phyloP scores from a whole-genome alignment of 2,113 vertebrate species.

The Merops nubicus region DNA sequence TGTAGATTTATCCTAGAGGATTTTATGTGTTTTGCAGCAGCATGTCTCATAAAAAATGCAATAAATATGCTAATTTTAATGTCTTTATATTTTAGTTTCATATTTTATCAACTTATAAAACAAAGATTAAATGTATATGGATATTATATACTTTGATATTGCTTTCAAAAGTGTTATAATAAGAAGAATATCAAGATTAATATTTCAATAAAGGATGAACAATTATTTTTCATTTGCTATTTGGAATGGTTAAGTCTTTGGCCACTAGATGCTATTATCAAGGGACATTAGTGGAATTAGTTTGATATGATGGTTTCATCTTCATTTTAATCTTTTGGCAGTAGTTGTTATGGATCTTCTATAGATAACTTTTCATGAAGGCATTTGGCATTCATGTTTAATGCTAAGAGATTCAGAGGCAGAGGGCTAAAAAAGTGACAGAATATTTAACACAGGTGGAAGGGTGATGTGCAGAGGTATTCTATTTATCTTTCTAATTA shows the following conservation, averaged over 20 bases:
- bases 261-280: not conserved
- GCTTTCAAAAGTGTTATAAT: constrained; percentile 33
- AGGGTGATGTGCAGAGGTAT: not conserved
- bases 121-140: constrained; percentile 57
- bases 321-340: constrained; percentile 19
- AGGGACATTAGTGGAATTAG: constrained; percentile 30
- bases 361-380: not conserved
- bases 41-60: constrained; percentile 58
- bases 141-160: constrained; percentile 39
- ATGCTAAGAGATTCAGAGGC: not conserved
- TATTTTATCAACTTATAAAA: constrained; percentile 70
- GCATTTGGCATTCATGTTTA: not conserved
- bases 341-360: not conserved
- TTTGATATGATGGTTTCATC: constrained; percentile 6
- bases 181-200: constrained; percentile 42
- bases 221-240: constrained; percentile 45
- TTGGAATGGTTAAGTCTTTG: constrained; percentile 22
- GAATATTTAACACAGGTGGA: not conserved
- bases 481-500: constrained; percentile 16
- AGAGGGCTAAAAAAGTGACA: not conserved
- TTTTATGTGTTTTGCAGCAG: constrained; percentile 62
- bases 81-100: constrained; percentile 56
- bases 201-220: constrained; percentile 24
- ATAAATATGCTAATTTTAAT: constrained; percentile 72
- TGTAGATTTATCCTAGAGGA: constrained; percentile 64